Conservation (phyloP, 2,888 invertebrate species). For the Kryphioiulus occultus region DNA sequence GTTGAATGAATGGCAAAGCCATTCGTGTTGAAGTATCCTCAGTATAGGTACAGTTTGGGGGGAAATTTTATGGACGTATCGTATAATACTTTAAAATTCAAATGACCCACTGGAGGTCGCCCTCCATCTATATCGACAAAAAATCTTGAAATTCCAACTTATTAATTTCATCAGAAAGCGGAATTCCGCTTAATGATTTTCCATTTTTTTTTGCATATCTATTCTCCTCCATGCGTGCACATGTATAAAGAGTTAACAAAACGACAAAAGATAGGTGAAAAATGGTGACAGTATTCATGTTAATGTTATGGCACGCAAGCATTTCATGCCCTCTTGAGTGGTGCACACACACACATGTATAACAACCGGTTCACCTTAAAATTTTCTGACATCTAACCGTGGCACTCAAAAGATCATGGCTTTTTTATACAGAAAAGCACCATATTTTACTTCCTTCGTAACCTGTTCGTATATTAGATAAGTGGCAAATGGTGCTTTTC, state of each 20-base stretch:
- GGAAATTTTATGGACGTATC: not conserved
- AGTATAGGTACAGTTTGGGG: too few relatives aligned
- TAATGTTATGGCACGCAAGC: not conserved
- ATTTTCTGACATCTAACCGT: conserved; percentile 18
- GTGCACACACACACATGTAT: not conserved
- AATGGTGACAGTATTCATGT: not conserved
- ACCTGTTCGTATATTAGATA: conserved; percentile 19
- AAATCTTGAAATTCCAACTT: not conserved
- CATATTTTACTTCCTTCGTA: conserved; percentile 29
- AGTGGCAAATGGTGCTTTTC: conserved; percentile 25
- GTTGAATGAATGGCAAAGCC: too few relatives aligned
- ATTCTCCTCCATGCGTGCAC: not conserved
- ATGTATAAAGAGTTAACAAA: not conserved
- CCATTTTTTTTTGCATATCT: not conserved
- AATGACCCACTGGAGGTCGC: not conserved
- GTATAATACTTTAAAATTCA: not conserved
- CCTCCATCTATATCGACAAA: not conserved
- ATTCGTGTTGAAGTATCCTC: too few relatives aligned
- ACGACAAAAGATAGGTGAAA: conserved; percentile 6
- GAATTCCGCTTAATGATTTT: not conserved
- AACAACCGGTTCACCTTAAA: conserved; percentile 25
- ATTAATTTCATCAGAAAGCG: not conserved
- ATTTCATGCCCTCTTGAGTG: not conserved
- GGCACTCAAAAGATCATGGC: not conserved
- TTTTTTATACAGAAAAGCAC: not conserved